A percentile compares a stretch with the other conserved stretches of the same genome.
Conservation (phyloP, 1,140 invertebrate species). For the Drosophila mauritiana region DNA sequence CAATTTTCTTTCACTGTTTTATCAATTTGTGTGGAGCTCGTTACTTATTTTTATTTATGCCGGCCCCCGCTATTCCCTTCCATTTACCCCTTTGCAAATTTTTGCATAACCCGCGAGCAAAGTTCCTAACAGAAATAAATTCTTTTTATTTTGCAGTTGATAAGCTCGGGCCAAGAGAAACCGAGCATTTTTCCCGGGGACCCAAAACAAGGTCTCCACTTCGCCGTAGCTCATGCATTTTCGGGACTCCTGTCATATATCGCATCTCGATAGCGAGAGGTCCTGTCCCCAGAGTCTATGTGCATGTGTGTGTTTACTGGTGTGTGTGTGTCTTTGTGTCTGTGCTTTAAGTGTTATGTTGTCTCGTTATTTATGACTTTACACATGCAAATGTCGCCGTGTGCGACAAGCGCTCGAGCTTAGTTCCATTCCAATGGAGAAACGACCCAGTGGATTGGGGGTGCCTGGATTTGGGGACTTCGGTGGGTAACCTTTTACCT, state of each 20-base stretch:
- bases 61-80: not conserved
- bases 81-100: conserved; percentile 63
- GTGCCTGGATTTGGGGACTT: not conserved
- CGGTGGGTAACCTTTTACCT: conserved; percentile 53
- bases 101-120: conserved; percentile 80
- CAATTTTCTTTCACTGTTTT: conserved; percentile 81
- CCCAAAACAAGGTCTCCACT: conserved; percentile 48
- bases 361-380: conserved; percentile 83
- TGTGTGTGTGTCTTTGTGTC: conserved; percentile 32
- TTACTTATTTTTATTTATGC: conserved; percentile 83
- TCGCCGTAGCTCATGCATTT: conserved; percentile 74
- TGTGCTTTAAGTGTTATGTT: conserved; percentile 79
- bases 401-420: conserved; percentile 76
- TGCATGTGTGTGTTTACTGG: not conserved
- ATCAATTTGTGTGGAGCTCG: conserved; percentile 80
- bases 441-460: conserved; percentile 22
- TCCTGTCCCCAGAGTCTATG: conserved; percentile 19
- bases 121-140: conserved; percentile 83
- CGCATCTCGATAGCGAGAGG: conserved; percentile 72
- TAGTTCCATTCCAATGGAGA: conserved; percentile 61
- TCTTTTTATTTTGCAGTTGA: conserved; percentile 80
- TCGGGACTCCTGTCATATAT: conserved; percentile 70
- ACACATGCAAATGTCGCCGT: conserved; percentile 76
- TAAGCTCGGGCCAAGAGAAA: conserved; percentile 61
- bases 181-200: conserved; percentile 11